These are phyloP conservation scores for Malthinus seriepunctatus DNA, from an alignment of 2,888 invertebrate species.

Conservation along the genomic window DNA sequence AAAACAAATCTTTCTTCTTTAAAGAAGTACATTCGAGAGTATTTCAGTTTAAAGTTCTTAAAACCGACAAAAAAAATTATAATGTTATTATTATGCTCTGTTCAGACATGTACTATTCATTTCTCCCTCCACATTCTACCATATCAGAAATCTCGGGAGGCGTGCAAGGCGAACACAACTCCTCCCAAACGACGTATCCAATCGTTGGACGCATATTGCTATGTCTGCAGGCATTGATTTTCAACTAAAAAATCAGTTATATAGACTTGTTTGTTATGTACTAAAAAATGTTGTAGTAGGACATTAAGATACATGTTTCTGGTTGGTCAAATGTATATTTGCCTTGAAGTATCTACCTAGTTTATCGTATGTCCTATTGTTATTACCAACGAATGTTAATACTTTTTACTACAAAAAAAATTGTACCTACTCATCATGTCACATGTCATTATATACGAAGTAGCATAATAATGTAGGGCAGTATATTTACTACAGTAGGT, in stretches of 20 bases:
- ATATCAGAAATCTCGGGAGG: conserved; percentile 28
- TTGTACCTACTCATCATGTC: no score
- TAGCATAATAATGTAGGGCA: no score
- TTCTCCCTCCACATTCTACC: conserved; percentile 19
- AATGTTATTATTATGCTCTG: neutral
- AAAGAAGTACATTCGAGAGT: neutral
- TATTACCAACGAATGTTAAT: no score
- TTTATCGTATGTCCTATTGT: no score
- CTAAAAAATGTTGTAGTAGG: conserved; percentile 11
- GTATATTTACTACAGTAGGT: no score
- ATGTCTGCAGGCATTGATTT: conserved; percentile 25
- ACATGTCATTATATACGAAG: no score
- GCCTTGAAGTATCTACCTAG: neutral
- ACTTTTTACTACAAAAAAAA: no score
- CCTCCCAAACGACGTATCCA: conserved; percentile 24
- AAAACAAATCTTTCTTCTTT: neutral
- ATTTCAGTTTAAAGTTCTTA: neutral
- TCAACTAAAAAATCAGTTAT: conserved; percentile 15
- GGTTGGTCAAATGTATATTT: conserved; percentile 13
- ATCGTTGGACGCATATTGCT: conserved; percentile 19
- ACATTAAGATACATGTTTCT: conserved; percentile 22
- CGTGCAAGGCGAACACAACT: conserved; percentile 18
- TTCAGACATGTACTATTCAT: conserved; percentile 19
- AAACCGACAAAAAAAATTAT: neutral
- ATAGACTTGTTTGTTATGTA: conserved; percentile 16